Percentiles rank a stretch among this genome's conserved stretches.
Conservation (phyloP, 2,113 vertebrate genomes). For the Eulemur macaco region DNA sequence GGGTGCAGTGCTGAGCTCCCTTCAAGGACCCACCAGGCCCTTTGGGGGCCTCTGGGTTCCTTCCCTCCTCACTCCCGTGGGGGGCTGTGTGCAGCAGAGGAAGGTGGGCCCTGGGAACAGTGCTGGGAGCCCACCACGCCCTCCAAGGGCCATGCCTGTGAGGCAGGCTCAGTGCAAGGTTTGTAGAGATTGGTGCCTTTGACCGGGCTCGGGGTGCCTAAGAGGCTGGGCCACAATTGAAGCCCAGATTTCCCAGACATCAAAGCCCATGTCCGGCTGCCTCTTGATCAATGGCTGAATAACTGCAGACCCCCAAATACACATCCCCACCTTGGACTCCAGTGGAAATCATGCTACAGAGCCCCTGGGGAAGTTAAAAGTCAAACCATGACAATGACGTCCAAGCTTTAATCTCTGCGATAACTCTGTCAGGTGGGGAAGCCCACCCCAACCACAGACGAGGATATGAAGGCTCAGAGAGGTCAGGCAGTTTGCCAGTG, state of each 20-base stretch:
- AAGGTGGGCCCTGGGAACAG: not conserved
- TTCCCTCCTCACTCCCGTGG: not conserved
- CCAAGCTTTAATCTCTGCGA: not conserved
- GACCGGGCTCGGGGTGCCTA: not conserved
- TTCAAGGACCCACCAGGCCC: not conserved
- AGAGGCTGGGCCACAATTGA: not conserved
- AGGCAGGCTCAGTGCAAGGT: not conserved
- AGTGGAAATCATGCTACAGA: not conserved
- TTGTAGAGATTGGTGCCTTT: not conserved
- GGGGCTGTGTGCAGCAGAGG: not conserved
- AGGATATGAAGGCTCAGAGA: not conserved
- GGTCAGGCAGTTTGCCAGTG: not conserved
- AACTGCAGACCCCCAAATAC: not conserved
- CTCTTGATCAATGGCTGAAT: not conserved
- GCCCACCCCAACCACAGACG: not conserved
- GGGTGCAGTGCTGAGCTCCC: not conserved
- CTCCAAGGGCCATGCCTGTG: too few relatives aligned
- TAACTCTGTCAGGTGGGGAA: not conserved
- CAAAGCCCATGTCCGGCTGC: not conserved
- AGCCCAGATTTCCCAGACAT: not conserved
- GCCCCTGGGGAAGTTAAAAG: not conserved
- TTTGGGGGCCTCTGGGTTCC: not conserved
- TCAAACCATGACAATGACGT: not conserved
- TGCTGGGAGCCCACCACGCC: not conserved
- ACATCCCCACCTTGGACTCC: not conserved